phyloP scores from a whole-genome alignment of 1,140 invertebrate genomes.

The Myzus persicae region DNA sequence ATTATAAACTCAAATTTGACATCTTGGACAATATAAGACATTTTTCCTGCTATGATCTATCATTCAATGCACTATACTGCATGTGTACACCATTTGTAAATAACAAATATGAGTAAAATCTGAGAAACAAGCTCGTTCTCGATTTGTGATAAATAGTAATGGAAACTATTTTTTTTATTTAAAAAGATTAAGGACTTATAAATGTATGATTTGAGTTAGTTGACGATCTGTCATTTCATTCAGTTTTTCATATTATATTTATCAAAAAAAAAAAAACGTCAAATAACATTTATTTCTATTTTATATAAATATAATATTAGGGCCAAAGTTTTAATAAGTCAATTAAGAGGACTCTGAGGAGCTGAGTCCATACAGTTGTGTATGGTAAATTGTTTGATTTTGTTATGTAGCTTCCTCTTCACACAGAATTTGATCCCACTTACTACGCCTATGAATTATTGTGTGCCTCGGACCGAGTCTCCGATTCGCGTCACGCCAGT shows the following conservation, averaged over 20 bases:
- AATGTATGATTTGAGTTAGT: no score
- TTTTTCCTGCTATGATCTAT: no score
- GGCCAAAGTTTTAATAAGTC: background rate
- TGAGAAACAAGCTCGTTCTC: background rate
- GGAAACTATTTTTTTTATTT: background rate
- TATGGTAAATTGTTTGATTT: background rate
- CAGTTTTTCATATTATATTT: background rate
- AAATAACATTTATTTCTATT: no score
- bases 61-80: no score
- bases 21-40: no score
- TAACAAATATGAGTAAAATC: background rate
- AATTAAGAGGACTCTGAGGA: background rate
- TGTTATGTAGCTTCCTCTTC: background rate
- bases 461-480: conserved; percentile 14
- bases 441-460: background rate
- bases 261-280: no score
- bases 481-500: background rate
- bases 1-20: no score
- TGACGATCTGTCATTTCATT: background rate
- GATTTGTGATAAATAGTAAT: background rate
- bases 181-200: background rate
- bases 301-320: background rate
- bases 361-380: background rate
- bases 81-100: no score
- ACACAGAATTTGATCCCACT: background rate